Evolutionary conservation across 2,888 invertebrate species (phyloP), one percentile per base, ranked within the genome.

Genomic region (Orthosia gracilis): DNA sequence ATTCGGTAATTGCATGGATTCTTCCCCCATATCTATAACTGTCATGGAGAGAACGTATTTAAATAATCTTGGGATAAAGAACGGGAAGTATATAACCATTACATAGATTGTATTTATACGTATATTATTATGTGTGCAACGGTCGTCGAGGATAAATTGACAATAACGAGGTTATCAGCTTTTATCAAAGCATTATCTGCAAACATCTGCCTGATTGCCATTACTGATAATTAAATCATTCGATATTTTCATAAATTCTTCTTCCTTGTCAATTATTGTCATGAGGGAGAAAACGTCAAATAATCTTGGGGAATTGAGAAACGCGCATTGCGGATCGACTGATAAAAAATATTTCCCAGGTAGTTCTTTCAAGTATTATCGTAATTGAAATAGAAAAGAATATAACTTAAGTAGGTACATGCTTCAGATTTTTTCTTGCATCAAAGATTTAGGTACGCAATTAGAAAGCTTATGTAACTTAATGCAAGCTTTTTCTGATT

Each of bases 41-140:
- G 31, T 31, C 31, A 31, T 31, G 31, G 31, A 7, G 50, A 18
- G 7, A 2, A 18, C 7, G 18, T 18, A 9, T 7, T 18, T 18
- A 9, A 50, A 50, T 18, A 50, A 50, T 50, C 7, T 5, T 15
- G 0, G 7, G n/a, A 17, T 31, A n/a, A 31, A 65, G 31, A 17
- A 17, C 1, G 58, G n/a, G 64, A 58, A 17, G 7, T 69, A 52
- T 15, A 40, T 21, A 69, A 40, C 58, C 13, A 66, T 57, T 71
- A 49, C 59, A 65, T 65, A 45, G n/a, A 61, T 61, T 58, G 52
- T n/a, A 40, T 65, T 57, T 52, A 62, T 23, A 15, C 15, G 5
- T 40, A 59, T 40, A 40, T 40, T 40, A 40, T 54, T 65, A 31
- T 23, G 23, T 23, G 21, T 21, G 15, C 13, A 47, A n/a, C 4